These are phyloP conservation scores for Brevimyrus niger DNA, from an alignment of 2,113 vertebrate species.

Conservation along the genomic window DNA sequence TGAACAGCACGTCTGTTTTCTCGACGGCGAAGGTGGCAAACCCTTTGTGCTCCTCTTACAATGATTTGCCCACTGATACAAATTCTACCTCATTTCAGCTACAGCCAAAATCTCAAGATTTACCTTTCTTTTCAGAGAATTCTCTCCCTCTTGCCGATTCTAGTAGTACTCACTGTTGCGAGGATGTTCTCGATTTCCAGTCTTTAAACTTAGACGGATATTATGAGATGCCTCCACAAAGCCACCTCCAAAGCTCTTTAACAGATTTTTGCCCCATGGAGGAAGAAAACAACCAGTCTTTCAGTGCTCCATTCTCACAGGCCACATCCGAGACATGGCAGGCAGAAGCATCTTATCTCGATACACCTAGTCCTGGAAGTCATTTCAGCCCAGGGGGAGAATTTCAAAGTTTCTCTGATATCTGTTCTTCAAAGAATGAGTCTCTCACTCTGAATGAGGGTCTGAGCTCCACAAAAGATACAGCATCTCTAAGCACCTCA, in stretches of 20 bases:
- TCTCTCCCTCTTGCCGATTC: slow-evolving; percentile 54
- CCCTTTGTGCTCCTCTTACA: slow-evolving; percentile 53
- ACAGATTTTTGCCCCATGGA: slow-evolving; percentile 60
- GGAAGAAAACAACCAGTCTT: slow-evolving; percentile 51
- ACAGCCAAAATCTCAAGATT: slow-evolving; percentile 52
- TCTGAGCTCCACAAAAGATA: slow-evolving; percentile 48
- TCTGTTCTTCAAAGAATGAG: slow-evolving; percentile 51
- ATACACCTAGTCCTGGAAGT: slow-evolving; percentile 60
- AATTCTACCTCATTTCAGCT: slow-evolving; percentile 41
- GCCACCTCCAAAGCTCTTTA: slow-evolving; percentile 54
- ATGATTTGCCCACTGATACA: slow-evolving; percentile 31
- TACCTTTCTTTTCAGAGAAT: slow-evolving; percentile 49
- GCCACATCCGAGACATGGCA: slow-evolving; percentile 61
- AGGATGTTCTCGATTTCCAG: slow-evolving; percentile 64
- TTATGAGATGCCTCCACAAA: slow-evolving; percentile 54
- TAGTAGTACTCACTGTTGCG: slow-evolving; percentile 60
- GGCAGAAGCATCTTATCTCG: slow-evolving; percentile 60
- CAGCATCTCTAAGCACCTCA: slow-evolving; percentile 29
- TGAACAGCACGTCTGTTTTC: slow-evolving; percentile 59
- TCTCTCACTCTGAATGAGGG: slow-evolving; percentile 41
- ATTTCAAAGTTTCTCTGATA: slow-evolving; percentile 55
- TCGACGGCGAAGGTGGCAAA: slow-evolving; percentile 51
- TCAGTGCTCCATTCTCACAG: slow-evolving; percentile 65
- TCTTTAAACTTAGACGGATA: slow-evolving; percentile 65
- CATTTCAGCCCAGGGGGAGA: slow-evolving; percentile 54